A percentile compares a stretch with the other conserved stretches of the same genome.
Evolutionary conservation across 2,888 invertebrate species (phyloP).

Genomic region (Anodontia alba): DNA sequence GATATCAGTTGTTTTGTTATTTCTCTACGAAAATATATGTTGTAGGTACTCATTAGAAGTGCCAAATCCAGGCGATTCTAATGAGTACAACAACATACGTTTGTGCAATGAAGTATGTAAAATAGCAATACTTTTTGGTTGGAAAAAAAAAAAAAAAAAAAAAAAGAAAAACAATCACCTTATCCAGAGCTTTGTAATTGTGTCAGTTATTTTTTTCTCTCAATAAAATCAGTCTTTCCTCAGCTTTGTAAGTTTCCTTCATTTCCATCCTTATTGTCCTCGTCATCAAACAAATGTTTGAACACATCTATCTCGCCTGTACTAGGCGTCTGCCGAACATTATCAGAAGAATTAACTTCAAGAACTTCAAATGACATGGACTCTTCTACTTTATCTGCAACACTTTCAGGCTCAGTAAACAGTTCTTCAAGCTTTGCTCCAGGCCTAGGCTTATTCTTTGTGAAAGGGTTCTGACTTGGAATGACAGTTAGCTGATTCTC

Average conservation of each 20-base stretch:
- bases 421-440: constrained; percentile 38
- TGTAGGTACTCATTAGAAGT: background rate
- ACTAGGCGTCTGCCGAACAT: constrained; percentile 36
- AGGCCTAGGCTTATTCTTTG: background rate
- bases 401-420: constrained; percentile 33
- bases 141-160: no score
- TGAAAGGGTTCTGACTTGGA: constrained; percentile 46
- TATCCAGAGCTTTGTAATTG: no score
- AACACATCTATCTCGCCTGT: constrained; percentile 57
- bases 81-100: background rate
- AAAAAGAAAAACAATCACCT: no score
- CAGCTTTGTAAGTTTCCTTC: no score
- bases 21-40: no score
- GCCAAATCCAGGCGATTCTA: background rate
- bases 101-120: no score
- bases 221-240: no score
- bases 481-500: constrained; percentile 53
- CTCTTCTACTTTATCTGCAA: background rate
- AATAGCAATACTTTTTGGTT: no score
- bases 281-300: constrained; percentile 57
- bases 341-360: constrained; percentile 20
- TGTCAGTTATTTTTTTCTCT: no score
- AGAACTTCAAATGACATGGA: constrained; percentile 31
- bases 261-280: constrained; percentile 12
- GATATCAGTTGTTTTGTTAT: no score